Evolutionary conservation across 2,797 vertebrate species (phyloP).

Genomic region (Myotis pilosus): DNA sequence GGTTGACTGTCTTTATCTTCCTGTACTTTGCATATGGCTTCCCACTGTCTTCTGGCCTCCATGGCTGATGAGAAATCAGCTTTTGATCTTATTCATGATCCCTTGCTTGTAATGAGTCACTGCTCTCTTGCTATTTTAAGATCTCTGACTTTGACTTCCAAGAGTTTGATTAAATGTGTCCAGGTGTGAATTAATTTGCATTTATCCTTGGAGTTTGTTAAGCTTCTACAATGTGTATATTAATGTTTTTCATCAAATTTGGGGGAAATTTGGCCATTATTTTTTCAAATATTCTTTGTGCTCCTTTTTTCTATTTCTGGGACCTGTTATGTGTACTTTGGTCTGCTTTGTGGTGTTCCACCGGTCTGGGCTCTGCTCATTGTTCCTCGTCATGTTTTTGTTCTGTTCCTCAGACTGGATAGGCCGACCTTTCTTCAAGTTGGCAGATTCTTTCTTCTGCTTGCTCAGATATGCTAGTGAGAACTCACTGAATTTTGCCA

Average conservation of each 20-base stretch:
- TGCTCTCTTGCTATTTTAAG: not conserved
- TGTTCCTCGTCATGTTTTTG: not conserved
- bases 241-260: not conserved
- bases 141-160: not conserved
- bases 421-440: not conserved
- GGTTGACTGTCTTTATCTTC: not conserved
- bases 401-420: not conserved
- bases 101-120: no score
- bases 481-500: not conserved
- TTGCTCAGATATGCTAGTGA: not conserved
- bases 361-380: not conserved
- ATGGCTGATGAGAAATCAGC: not conserved
- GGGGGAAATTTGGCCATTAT: not conserved
- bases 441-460: not conserved
- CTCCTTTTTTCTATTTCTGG: not conserved
- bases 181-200: not conserved
- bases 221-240: not conserved
- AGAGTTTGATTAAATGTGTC: not conserved
- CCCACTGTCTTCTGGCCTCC: not conserved
- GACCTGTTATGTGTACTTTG: not conserved
- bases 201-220: not conserved
- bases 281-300: not conserved
- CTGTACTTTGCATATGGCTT: not conserved
- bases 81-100: not conserved
- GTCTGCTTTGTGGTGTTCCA: no score